These are phyloP conservation scores for Zoanthus sociatus DNA, from an alignment of 92 coral and sea anemone species.

Conservation along the genomic window DNA sequence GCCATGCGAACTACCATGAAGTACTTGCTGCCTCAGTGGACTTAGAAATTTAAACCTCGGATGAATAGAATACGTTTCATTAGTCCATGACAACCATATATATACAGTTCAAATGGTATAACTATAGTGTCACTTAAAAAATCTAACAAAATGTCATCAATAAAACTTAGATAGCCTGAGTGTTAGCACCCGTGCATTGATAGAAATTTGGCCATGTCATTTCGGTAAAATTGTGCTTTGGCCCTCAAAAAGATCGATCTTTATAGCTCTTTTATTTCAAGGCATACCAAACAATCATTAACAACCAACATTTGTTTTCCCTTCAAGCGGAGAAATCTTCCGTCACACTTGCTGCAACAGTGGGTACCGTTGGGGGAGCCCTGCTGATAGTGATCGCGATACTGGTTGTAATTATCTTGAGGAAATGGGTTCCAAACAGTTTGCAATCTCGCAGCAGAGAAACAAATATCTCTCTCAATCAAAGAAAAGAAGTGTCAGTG, in stretches of 20 bases:
- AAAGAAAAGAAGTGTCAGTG: neutral
- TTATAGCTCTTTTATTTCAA: neutral
- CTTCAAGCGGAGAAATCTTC: neutral
- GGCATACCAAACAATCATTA: neutral
- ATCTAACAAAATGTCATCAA: no score
- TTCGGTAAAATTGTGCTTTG: no score
- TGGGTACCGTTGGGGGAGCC: neutral
- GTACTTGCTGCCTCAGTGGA: no score
- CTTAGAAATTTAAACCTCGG: no score
- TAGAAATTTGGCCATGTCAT: no score
- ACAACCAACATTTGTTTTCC: neutral
- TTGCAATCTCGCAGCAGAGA: constrained; percentile 25
- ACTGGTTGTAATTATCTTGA: neutral
- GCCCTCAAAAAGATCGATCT: neutral
- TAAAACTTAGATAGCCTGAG: no score
- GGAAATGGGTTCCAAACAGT: neutral
- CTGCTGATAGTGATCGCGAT: neutral
- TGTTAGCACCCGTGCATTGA: no score
- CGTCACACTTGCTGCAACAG: neutral
- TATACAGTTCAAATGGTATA: no score
- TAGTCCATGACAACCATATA: no score
- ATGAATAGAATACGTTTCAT: no score
- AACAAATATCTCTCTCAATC: neutral
- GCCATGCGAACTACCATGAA: no score
- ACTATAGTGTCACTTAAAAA: no score